Evolutionary conservation across 2,888 invertebrate genomes (phyloP), one percentile per base, ranked within the genome.

Genomic region (Sceliomorpha sp.): DNA sequence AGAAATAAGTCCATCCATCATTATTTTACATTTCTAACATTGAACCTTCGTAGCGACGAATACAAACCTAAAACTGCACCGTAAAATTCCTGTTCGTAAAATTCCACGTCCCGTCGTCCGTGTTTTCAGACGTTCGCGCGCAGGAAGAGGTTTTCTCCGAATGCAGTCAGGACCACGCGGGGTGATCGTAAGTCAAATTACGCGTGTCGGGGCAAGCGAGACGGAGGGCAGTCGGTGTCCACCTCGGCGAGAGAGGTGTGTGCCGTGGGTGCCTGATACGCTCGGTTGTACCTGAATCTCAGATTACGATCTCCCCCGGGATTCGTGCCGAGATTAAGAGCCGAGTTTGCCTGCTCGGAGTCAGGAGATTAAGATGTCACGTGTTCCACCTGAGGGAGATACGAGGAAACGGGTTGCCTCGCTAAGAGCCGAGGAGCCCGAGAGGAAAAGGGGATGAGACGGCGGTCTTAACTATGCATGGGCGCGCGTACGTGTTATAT

Each of bases 341-440:
- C 70, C 81, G 67, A 70, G 72, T 75, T 74, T 70, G 70, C 68
- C 66, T 69, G 70, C 63, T 70, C 39, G 40, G 69, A 70, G 67
- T 70, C 72, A 29, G 51, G 64, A 81, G 80, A 84, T 82, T 84
- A 80, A 83, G 79, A 84, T 82, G 82, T 82, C 80, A 80, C 80
- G 78, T 74, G 77, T 78, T 75, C 73, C 71, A 70, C 74, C 63
- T 69, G 75, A 74, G 75, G 75, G 76, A 78, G 74, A 80, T 73
- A 70, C 69, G 67, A 26, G 27, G 42, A 26, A 36, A 34, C 36
- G 50, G 37, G 44, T 50, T 36, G 48, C 12, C 47, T 26, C 26
- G 20, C 29, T 20, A 45, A 27, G 34, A 36, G 29, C 32, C 47
- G n/a, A 17, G 47, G 51, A 12, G 13, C 37, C 36, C 20, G 55